These are phyloP conservation scores for Heliocidaris tuberculata DNA, from an alignment of 35 echinoderm and acorn worm genomes.

Conservation along the genomic window DNA sequence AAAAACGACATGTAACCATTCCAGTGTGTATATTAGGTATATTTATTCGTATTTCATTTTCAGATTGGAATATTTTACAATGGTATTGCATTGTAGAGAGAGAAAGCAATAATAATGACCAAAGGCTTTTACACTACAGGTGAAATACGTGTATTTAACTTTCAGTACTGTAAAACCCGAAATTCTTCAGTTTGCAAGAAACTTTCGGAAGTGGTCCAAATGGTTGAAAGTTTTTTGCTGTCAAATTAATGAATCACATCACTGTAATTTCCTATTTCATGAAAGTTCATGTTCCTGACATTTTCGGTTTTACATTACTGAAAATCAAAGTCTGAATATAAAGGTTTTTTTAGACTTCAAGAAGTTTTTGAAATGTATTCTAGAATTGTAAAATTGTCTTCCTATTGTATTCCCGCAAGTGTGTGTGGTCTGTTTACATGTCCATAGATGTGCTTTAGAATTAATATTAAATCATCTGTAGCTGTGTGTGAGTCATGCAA, in stretches of 20 bases:
- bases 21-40: too few relatives aligned
- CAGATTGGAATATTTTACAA: not conserved
- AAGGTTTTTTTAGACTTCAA: not conserved
- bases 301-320: not conserved
- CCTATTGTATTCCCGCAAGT: not conserved
- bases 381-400: not conserved
- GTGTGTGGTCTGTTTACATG: not conserved
- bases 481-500: too few relatives aligned
- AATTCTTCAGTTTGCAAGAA: not conserved
- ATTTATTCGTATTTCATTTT: not conserved
- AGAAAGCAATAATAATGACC: not conserved
- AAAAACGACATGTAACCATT: too few relatives aligned
- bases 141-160: not conserved
- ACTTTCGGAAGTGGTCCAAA: not conserved
- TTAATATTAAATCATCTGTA: too few relatives aligned
- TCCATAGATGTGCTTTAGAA: too few relatives aligned
- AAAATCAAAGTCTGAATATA: too few relatives aligned
- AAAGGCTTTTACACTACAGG: not conserved
- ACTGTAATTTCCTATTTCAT: not conserved
- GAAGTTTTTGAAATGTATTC: not conserved
- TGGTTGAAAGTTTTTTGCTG: not conserved
- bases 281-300: not conserved
- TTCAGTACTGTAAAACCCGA: not conserved
- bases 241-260: not conserved
- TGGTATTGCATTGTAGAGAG: not conserved